Evolutionary conservation across 2,888 invertebrate species (phyloP), one percentile per base, ranked within the genome.

Genomic region (Ganaspis brasiliensis): DNA sequence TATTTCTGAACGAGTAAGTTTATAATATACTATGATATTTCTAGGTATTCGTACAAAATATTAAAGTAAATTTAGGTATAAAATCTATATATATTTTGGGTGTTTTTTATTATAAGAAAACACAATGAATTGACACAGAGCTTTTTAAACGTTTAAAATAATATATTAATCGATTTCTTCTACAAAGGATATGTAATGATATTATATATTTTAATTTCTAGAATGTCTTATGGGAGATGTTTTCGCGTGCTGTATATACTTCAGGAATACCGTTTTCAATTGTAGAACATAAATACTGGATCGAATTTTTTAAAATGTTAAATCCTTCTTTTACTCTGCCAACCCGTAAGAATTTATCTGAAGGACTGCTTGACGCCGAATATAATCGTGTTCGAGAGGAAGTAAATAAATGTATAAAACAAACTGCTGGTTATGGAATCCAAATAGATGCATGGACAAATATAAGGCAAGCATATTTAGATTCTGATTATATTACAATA

Each of bases 241-340:
- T 52, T 8, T n/a, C 49, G n/a, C 49, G 19, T 52, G 49, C 49
- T 1, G 16, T 19, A 37, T 37, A 37, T 9, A 9, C 37, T 37
- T 37, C 37, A 37, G 37, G 37, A 8, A 37, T 37, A 9, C 37
- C 37, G 9, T 37, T 37, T 37, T 37, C 37, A 5, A 37, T 37
- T 9, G 37, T 37, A 9, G 37, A 37, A 9, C 5, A 37, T 9
- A 37, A 37, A 37, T n/a, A 4, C 16, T 52, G 49, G 49, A 52
- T 52, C 16, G n/a, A 52, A 52, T 52, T 52, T 52, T 52, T 52
- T 2, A 2, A 19, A 52, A 52, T 8, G 16, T 3, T 52, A 8
- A 52, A 19, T 5, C 49, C 49, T 52, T 16, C 49, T 52, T 52
- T 52, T 52, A 16, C 49, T 52, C 16, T 52, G 49, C 49, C 49